Base-by-base conservation (phyloP, 2,797 vertebrate species). In the Simalia tracyae region DNA sequence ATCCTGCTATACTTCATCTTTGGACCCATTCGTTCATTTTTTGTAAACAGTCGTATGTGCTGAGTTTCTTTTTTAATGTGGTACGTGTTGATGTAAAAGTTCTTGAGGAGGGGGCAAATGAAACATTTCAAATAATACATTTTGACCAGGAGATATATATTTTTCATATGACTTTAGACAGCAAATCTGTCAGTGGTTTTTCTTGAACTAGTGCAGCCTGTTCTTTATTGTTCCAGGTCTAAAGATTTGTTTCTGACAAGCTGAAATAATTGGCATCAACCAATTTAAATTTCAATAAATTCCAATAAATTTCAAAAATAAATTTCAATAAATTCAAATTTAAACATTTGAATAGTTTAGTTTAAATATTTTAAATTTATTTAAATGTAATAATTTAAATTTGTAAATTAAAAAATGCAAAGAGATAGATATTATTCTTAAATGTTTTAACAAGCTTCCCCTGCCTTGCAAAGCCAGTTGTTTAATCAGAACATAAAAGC, bases 381-480 rank as follows among this genome's bases (percentile, higher is more conserved):
- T 81, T 81, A 9, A 81, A 46, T 46, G 24, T 24, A 46, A 81
- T 4, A 81, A 46, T 81, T 42, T 22, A 42, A 3, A 76, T 42
- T 76, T 81, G 36, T 22, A 26, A 91, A 28, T 46, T 88, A 81
- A 54, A 28, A 91, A 17, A 91, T 76, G 17, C 17, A 54, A 54
- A 59, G 6, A 54, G 2, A 59, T 7, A 19, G n/a, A 56, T 0
- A 61, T 59, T 68, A 89, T 91, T 92, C 85, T 66, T 86, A 66
- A 46, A 76, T 76, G 12, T 91, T 91, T 57, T 92, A 85, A 24
- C 0, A 0, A 1, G 68, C 50, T 54, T 54, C 50, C 50, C 31
- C 22, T 42, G 42, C 36, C 98, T 98, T 98, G 97, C 97, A 97
- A 97, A 98, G 97, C 96, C 94, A 94, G 95, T 97, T 97, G 97